These are phyloP conservation scores for Hyperoplus immaculatus DNA, from an alignment of 2,797 vertebrate species.

Conservation along the genomic window DNA sequence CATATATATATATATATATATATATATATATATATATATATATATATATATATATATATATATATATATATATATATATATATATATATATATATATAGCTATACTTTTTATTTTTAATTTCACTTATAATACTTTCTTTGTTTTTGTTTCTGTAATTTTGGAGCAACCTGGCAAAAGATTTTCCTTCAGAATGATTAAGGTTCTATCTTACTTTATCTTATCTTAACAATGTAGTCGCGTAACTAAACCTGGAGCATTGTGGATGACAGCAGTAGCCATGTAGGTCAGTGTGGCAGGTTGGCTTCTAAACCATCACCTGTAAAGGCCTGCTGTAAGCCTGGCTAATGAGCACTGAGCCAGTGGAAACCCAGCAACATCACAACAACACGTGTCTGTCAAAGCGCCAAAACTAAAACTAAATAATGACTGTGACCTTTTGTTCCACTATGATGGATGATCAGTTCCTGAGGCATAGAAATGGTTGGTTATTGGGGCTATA, in stretches of 20 bases:
- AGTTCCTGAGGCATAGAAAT: background rate
- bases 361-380: constrained; percentile 45
- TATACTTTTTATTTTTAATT: too few species aligned
- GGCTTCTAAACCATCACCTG: constrained; percentile 54
- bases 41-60: too few species aligned
- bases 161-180: too few species aligned
- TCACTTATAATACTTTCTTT: too few species aligned
- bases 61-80: too few species aligned
- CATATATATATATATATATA: too few species aligned
- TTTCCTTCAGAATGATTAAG: too few species aligned
- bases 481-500: background rate
- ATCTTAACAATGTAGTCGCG: constrained; percentile 12
- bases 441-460: background rate
- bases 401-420: constrained; percentile 23
- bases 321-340: constrained; percentile 52
- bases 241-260: constrained; percentile 20
- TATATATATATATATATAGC: too few species aligned
- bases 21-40: too few species aligned
- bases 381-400: background rate
- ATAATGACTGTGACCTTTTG: constrained; percentile 29
- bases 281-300: constrained; percentile 72
- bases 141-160: too few species aligned
- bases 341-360: constrained; percentile 48
- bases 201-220: too few species aligned
- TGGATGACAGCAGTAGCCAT: constrained; percentile 54